phyloP scores from a whole-genome alignment of 1,140 invertebrate genomes.

The Drosophila funebris region DNA sequence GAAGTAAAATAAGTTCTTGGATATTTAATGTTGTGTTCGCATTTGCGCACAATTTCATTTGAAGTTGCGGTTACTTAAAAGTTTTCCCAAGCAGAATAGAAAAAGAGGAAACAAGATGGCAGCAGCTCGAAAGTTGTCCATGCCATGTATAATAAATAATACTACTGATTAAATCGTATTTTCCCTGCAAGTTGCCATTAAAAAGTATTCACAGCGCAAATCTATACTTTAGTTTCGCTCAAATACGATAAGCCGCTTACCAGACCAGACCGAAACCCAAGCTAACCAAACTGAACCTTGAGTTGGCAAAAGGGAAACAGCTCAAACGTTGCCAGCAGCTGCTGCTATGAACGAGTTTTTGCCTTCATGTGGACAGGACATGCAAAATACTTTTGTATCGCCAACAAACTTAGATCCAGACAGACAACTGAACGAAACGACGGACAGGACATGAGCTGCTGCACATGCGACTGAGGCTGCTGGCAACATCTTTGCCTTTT shows the following conservation, averaged over 20 bases:
- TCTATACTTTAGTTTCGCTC: conserved; percentile 75
- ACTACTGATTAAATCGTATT: conserved; percentile 78
- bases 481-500: conserved; percentile 32
- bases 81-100: conserved; percentile 19
- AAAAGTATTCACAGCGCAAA: conserved; percentile 78
- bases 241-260: conserved; percentile 79
- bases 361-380: conserved; percentile 53
- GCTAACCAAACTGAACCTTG: conserved; percentile 26
- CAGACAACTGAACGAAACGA: conserved; percentile 27
- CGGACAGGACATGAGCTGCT: conserved; percentile 4
- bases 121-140: conserved; percentile 59
- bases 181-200: conserved; percentile 73
- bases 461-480: not conserved
- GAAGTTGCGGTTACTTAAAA: conserved; percentile 54
- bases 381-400: conserved; percentile 81
- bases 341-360: conserved; percentile 34
- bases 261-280: conserved; percentile 32
- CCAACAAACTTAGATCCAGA: conserved; percentile 65
- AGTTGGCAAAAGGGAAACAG: conserved; percentile 50
- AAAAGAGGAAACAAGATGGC: conserved; percentile 13
- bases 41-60: conserved; percentile 57
- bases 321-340: conserved; percentile 41
- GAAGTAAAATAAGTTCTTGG: conserved; percentile 52
- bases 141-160: conserved; percentile 79
- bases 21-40: conserved; percentile 57